Base-by-base conservation (phyloP, 2,797 vertebrate species). In the Catostomus latipinnis region DNA sequence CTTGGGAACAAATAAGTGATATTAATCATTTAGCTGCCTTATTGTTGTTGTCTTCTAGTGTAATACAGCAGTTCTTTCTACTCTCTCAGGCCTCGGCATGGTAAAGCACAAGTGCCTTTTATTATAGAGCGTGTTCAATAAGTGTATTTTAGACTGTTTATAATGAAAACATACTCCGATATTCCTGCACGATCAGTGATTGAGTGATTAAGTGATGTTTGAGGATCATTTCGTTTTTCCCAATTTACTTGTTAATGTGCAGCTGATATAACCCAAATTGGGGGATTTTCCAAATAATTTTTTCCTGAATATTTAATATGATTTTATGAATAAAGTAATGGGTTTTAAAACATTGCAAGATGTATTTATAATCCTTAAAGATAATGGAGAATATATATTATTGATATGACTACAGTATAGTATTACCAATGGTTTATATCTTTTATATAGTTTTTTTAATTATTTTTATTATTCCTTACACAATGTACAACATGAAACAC, bases 11-110 rank as follows among this genome's bases (percentile, higher is more conserved):
- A 49, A n/a, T 6, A 43, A 16, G 75, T 43, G 16, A 81, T 14
- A 69, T 57, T 74, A 63, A 14, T 81, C 8, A 60, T 18, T 45
- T 69, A 14, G 72, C 76, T 87, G 74, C 83, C 79, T 86, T 76
- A 67, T 82, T 82, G 14, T 83, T n/a, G 50, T 68, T 61, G 70
- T 34, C 34, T 34, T 34, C 2, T 34, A 34, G 34, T 71, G 12
- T 22, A 68, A 54, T 76, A 67, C 22, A 77, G 10, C 66, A 14
- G 61, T 66, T 70, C 34, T 63, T n/a, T 52, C 18, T 75, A 43
- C 62, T 14, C 72, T 58, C 52, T 46, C 56, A 70, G 68, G 68
- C 3, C 8, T 54, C 9, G 6, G 53, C 54, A 14, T 6, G 0
- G 34, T 34, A 34, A 48, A 66, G 62, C 62, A 76, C 43, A 58